These are phyloP conservation scores for Harmothoe impar DNA, from an alignment of 2,888 invertebrate genomes.

Conservation along the genomic window DNA sequence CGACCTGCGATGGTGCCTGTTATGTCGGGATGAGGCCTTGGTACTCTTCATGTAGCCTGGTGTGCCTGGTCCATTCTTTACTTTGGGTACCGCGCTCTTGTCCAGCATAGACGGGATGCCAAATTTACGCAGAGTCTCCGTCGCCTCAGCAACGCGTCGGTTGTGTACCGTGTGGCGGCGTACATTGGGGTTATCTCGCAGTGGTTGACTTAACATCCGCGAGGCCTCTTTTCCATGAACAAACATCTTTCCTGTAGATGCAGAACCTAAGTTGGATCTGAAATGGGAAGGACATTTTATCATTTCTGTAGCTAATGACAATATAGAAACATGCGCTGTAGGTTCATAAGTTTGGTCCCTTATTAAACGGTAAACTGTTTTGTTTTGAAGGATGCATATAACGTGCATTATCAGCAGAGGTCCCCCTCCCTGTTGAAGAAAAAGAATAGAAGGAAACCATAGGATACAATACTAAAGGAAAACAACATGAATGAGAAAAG, in stretches of 20 bases:
- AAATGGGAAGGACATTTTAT: background rate
- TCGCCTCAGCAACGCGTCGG: background rate
- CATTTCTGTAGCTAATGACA: no score
- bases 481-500: no score
- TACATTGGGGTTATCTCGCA: background rate
- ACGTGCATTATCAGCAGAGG: no score
- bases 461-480: no score
- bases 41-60: conserved; percentile 47
- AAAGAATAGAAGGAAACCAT: no score
- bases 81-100: background rate
- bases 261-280: background rate
- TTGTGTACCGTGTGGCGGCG: background rate
- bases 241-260: background rate
- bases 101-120: conserved; percentile 38
- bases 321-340: no score
- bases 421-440: no score
- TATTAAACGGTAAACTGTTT: no score
- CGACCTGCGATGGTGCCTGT: conserved; percentile 14
- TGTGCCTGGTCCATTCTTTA: background rate
- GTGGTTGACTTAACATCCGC: background rate
- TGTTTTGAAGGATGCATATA: no score
- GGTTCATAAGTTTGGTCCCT: no score
- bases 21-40: conserved; percentile 11
- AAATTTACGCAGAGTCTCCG: background rate
- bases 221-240: background rate